Percentiles rank a stretch among this genome's conserved stretches.
Conservation (phyloP, 2,888 invertebrate species). For the Himalopsyche japonica region DNA sequence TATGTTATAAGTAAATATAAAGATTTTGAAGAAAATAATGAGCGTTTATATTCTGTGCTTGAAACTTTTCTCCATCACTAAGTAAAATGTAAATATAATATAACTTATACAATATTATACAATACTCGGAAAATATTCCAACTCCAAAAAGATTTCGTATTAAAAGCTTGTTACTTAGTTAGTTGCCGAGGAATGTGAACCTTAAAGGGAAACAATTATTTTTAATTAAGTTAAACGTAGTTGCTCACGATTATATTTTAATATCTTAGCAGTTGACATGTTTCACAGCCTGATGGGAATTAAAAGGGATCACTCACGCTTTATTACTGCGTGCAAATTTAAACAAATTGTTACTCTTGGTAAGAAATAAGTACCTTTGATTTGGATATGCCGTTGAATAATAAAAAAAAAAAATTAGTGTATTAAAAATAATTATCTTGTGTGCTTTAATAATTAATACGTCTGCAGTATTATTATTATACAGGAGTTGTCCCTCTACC, state of each 20-base stretch:
- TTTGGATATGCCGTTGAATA: not conserved
- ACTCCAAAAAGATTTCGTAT: not conserved
- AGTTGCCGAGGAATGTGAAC: not conserved
- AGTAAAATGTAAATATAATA: not conserved
- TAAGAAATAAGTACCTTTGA: not conserved
- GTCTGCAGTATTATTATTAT: too few relatives aligned
- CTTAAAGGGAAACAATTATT: not conserved
- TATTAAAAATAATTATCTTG: too few relatives aligned
- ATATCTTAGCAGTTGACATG: not conserved
- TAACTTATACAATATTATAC: not conserved
- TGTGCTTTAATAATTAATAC: too few relatives aligned
- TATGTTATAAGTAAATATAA: not conserved
- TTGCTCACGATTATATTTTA: not conserved
- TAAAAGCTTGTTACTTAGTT: not conserved
- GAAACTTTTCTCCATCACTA: not conserved
- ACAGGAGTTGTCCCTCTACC: too few relatives aligned
- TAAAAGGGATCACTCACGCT: not conserved
- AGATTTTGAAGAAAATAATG: not conserved
- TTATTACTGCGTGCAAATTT: not conserved
- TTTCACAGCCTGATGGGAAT: not conserved
- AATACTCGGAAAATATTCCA: not conserved
- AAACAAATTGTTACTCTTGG: not conserved
- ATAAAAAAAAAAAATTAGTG: too few relatives aligned
- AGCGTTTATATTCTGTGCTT: not conserved
- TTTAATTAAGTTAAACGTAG: not conserved